A percentile compares a stretch with the other conserved stretches of the same genome.
Evolutionary conservation across 1,140 invertebrate genomes (phyloP).

Genomic region (Ephestia elutella): DNA sequence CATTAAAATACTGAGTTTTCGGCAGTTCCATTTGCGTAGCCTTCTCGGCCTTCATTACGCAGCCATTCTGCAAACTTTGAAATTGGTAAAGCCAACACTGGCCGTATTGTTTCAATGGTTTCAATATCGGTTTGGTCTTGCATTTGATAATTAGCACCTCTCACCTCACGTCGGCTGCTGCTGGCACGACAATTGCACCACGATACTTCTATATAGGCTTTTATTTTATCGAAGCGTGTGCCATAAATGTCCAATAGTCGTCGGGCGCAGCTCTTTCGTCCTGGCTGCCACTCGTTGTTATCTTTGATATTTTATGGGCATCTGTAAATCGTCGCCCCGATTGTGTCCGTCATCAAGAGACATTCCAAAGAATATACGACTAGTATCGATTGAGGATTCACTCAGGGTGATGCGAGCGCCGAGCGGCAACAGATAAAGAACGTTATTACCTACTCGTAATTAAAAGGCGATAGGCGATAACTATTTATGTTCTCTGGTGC

Average conservation of each 20-base stretch:
- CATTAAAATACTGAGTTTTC: conserved; percentile 73
- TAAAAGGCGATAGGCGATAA: conserved; percentile 56
- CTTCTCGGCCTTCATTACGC: conserved; percentile 69
- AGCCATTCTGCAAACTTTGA: conserved; percentile 70
- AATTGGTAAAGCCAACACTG: conserved; percentile 69
- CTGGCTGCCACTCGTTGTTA: conserved; percentile 61
- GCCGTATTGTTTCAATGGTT: conserved; percentile 71
- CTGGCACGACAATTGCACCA: conserved; percentile 10
- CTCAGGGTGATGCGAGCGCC: conserved; percentile 23
- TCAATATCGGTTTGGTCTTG: conserved; percentile 68
- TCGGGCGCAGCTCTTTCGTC: conserved; percentile 36
- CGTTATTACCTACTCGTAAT: conserved; percentile 51
- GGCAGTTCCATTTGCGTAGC: conserved; percentile 70
- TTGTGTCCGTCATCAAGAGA: conserved; percentile 64
- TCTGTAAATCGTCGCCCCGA: conserved; percentile 62
- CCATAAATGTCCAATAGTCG: conserved; percentile 64
- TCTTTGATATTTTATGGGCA: conserved; percentile 72
- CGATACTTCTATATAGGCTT: conserved; percentile 18
- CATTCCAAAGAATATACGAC: conserved; percentile 43
- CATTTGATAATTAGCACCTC: conserved; percentile 73
- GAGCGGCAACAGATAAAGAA: conserved; percentile 39
- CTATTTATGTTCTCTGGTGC: conserved; percentile 43
- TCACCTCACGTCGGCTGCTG: conserved; percentile 27
- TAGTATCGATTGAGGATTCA: conserved; percentile 2
- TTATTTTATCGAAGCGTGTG: conserved; percentile 56